Evolutionary conservation across 2,797 vertebrate species (phyloP).

Genomic region (Eurystomus glaucurus): DNA sequence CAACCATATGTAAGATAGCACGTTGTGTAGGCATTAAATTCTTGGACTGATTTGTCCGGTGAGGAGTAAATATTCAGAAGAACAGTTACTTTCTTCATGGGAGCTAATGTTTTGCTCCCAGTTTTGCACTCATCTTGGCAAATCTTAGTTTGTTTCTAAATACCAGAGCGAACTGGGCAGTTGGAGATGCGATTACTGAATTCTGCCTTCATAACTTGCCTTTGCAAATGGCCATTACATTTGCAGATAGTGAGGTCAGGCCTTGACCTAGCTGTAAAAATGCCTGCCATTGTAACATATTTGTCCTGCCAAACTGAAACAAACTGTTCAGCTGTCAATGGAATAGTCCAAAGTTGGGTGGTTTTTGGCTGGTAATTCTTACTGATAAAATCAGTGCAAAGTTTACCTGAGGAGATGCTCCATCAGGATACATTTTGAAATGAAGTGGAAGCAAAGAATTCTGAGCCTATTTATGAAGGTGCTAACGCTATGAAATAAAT

Average conservation of each 20-base stretch:
- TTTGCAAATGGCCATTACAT: not conserved
- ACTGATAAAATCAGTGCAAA: not conserved
- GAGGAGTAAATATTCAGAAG: not conserved
- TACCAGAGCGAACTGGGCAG: not conserved
- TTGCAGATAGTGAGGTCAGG: not conserved
- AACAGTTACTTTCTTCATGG: not conserved
- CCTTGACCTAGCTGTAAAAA: not conserved
- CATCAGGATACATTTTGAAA: not conserved
- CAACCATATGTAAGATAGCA: not conserved
- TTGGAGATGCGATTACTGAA: not conserved
- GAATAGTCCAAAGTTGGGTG: not conserved
- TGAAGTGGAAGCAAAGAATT: conserved; percentile 19
- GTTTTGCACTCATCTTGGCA: not conserved
- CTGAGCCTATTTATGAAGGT: not conserved
- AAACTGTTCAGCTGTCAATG: not conserved
- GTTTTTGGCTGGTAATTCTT: not conserved
- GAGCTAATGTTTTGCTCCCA: not conserved
- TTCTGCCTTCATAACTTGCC: not conserved
- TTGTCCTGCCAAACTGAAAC: not conserved
- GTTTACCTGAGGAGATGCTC: not conserved
- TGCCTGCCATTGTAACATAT: not conserved
- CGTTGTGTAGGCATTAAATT: not conserved
- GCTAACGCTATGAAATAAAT: not conserved
- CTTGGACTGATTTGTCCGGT: not conserved
- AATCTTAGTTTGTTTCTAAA: not conserved